Evolutionary conservation across 2,797 vertebrate genomes (phyloP).

Genomic region (Otolemur crassicaudatus): DNA sequence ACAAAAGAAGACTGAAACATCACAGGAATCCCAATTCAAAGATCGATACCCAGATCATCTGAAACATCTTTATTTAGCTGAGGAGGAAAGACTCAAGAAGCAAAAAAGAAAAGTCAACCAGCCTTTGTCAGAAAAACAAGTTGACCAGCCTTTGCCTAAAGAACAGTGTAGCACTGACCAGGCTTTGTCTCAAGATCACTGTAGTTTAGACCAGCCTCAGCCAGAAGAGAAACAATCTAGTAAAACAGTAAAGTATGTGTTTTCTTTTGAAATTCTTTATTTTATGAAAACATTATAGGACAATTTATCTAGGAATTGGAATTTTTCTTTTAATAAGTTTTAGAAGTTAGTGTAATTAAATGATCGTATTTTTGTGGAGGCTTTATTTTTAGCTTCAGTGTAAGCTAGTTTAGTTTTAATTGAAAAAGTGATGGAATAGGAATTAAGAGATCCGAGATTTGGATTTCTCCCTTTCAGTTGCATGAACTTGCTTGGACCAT

Average conservation of each 20-base stretch:
- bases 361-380: background rate
- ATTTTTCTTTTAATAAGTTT: slow-evolving; percentile 41
- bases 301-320: background rate
- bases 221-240: slow-evolving; percentile 61
- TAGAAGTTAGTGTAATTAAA: background rate
- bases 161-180: slow-evolving; percentile 9
- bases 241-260: slow-evolving; percentile 78
- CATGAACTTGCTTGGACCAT: background rate
- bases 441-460: slow-evolving; percentile 3
- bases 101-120: slow-evolving; percentile 39
- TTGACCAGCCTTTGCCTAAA: slow-evolving; percentile 38
- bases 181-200: slow-evolving; percentile 63
- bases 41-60: slow-evolving; percentile 96
- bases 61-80: slow-evolving; percentile 95
- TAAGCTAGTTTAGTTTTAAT: background rate
- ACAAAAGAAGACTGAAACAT: slow-evolving; percentile 82
- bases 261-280: slow-evolving; percentile 19
- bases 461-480: background rate
- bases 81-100: slow-evolving; percentile 91
- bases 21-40: slow-evolving; percentile 83
- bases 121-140: background rate
- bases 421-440: background rate
- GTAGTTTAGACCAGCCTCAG: background rate
- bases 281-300: background rate
- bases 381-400: background rate